A percentile compares a stretch with the other conserved stretches of the same genome.
Evolutionary conservation across 2,113 vertebrate species (phyloP).

Genomic region (Ochotona princeps): DNA sequence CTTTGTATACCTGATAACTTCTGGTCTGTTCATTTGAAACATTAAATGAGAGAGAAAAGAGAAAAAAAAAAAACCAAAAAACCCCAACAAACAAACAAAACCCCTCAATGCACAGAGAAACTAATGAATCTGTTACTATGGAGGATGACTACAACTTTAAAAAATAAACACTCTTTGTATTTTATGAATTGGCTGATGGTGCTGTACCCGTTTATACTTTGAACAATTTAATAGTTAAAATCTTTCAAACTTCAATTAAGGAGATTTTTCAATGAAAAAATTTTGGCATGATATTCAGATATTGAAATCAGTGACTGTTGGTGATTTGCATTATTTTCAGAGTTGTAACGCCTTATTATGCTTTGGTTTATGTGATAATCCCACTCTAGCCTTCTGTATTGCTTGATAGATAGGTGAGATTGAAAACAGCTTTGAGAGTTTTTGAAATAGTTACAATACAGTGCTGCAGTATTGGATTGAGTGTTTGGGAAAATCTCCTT

Average conservation of each 20-base stretch:
- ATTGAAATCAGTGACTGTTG: conserved; percentile 18
- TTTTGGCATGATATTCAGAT: not conserved
- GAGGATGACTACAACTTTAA: conserved; percentile 13
- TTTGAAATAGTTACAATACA: not conserved
- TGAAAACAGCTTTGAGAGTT: conserved; percentile 28
- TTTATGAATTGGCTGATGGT: conserved; percentile 16
- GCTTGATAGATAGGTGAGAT: not conserved
- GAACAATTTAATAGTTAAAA: not conserved
- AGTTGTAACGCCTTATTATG: not conserved
- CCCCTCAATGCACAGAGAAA: not conserved
- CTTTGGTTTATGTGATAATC: not conserved
- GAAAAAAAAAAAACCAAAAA: not conserved
- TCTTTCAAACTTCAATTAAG: conserved; percentile 43
- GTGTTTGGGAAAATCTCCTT: not conserved
- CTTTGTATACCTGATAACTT: not conserved
- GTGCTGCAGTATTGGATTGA: not conserved
- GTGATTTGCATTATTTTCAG: conserved; percentile 22
- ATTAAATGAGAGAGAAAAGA: not conserved
- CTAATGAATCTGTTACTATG: not conserved
- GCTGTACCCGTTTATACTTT: not conserved
- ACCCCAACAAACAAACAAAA: not conserved
- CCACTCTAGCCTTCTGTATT: not conserved
- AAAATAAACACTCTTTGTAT: not conserved
- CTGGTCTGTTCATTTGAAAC: not conserved
- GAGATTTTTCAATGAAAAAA: not conserved